Conservation (phyloP, 2,888 invertebrate genomes). For the Lithophane semibrunnea region DNA sequence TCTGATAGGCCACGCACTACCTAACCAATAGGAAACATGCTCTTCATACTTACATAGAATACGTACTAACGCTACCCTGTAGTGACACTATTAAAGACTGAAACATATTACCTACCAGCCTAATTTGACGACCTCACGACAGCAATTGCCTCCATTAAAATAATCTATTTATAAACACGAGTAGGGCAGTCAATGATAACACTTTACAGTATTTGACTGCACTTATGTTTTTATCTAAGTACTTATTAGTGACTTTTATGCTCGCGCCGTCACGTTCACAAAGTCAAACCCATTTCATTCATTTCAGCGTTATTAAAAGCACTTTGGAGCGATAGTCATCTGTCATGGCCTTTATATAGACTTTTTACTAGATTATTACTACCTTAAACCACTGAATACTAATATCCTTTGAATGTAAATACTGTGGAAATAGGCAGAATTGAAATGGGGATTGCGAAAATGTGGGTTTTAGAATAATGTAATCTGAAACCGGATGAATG, state of each 20-base stretch:
- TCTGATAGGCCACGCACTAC: too few species aligned
- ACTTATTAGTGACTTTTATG: not conserved
- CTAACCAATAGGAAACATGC: too few species aligned
- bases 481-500: not conserved
- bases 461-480: not conserved
- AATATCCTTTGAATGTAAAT: not conserved
- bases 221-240: conserved; percentile 19
- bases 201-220: not conserved
- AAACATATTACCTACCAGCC: not conserved
- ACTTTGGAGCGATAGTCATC: conserved; percentile 24
- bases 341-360: conserved; percentile 9
- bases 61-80: not conserved
- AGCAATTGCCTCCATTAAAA: conserved; percentile 9
- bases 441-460: conserved; percentile 5
- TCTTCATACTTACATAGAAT: not conserved
- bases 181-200: not conserved
- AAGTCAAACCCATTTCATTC: conserved; percentile 30
- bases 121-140: conserved; percentile 1
- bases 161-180: conserved; percentile 1
- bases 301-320: conserved; percentile 22
- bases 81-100: too few species aligned
- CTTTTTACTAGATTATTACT: conserved; percentile 11
- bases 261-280: conserved; percentile 3
- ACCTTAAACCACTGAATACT: not conserved
- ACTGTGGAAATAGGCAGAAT: not conserved